Evolutionary conservation across 2,888 invertebrate genomes (phyloP).

Genomic region (Campoplex nolae): DNA sequence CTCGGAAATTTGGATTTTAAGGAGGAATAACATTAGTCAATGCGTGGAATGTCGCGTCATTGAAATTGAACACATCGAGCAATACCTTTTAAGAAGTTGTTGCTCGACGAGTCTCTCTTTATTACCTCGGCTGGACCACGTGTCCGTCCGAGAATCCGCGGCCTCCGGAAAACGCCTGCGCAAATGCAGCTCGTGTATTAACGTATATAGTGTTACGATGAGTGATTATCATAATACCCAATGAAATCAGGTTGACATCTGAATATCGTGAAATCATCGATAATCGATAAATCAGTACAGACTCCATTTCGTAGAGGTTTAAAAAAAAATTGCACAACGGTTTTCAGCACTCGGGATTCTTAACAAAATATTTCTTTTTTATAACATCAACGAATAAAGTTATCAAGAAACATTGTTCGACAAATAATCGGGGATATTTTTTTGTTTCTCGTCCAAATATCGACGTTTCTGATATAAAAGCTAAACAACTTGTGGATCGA

Average conservation of each 20-base stretch:
- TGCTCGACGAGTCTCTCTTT: conserved; percentile 42
- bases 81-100: conserved; percentile 68
- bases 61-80: conserved; percentile 36
- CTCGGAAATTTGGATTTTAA: not conserved
- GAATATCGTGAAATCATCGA: conserved; percentile 56
- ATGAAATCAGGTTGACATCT: conserved; percentile 49
- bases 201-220: not conserved
- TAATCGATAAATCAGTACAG: conserved; percentile 31
- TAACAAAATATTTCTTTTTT: not conserved
- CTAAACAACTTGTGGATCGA: not conserved
- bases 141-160: conserved; percentile 60
- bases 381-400: not conserved
- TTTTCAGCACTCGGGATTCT: not conserved
- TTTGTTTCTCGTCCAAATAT: not conserved
- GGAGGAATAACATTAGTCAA: conserved; percentile 43
- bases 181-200: conserved; percentile 34
- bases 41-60: conserved; percentile 51
- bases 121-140: conserved; percentile 62
- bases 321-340: not conserved
- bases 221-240: conserved; percentile 43
- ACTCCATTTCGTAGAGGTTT: not conserved
- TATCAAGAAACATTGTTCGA: not conserved
- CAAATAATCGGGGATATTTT: not conserved
- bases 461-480: too few species aligned
- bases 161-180: conserved; percentile 65